Evolutionary conservation across 2,888 invertebrate genomes (phyloP).

Genomic region (Drosophila pseudotalamancana): DNA sequence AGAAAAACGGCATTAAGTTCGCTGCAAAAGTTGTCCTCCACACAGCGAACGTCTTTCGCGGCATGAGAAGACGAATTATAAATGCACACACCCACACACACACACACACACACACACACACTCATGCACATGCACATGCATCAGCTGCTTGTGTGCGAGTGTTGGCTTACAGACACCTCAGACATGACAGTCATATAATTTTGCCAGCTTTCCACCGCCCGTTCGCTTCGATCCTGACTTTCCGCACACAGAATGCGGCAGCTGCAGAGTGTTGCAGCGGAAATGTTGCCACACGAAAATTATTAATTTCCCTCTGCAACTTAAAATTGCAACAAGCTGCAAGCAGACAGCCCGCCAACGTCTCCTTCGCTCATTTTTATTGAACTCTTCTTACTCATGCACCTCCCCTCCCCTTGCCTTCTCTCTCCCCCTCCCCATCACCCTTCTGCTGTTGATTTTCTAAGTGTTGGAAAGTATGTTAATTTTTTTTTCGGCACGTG

Average conservation of each 20-base stretch:
- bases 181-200: conserved; percentile 58
- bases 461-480: conserved; percentile 36
- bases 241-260: conserved; percentile 5
- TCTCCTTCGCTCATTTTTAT: conserved; percentile 34
- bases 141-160: conserved; percentile 36
- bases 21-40: conserved; percentile 42
- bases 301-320: conserved; percentile 70
- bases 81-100: conserved; percentile 51
- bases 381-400: conserved; percentile 19
- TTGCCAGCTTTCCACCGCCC: conserved; percentile 30
- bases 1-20: conserved; percentile 48
- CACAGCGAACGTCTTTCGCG: conserved; percentile 33
- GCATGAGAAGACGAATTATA: conserved; percentile 64
- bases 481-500: conserved; percentile 39
- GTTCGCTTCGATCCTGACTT: conserved; percentile 31
- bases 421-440: not conserved
- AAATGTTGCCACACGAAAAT: conserved; percentile 57
- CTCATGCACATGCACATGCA: not conserved
- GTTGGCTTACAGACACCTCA: conserved; percentile 55
- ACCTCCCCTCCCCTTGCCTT: not conserved
- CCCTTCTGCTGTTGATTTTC: conserved; percentile 41
- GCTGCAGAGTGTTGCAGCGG: not conserved
- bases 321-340: conserved; percentile 64
- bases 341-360: conserved; percentile 35
- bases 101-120: conserved; percentile 6